Evolutionary conservation across 2,888 invertebrate species (phyloP), one percentile per base, ranked within the genome.

Genomic region (Noctuana brunneofusca): DNA sequence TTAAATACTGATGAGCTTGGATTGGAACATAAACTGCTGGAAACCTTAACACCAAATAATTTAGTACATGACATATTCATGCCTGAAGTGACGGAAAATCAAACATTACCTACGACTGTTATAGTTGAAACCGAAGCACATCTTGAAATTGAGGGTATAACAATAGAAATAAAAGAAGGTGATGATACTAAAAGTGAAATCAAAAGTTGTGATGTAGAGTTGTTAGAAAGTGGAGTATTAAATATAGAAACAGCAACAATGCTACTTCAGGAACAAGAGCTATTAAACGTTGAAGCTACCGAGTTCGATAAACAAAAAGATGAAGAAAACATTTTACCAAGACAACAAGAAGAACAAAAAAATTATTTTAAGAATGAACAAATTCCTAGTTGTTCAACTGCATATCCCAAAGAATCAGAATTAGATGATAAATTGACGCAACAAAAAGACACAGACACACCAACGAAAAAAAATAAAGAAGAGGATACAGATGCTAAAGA

Each of bases 1-100:
- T 68, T 64, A 52, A 63, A 67, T 43, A 64, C 56, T 46, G 65
- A 14, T 41, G 41, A 5, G 1, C 35, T n/a, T n/a, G 35, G 5
- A n/a, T n/a, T 35, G 8, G n/a, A n/a, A 35, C 11, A 43, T 18
- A 11, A 9, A 1, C 43, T 16, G 0, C 1, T 43, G 18, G 11
- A 43, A 43, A 43, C 11, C 12, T 43, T 43, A 43, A 18, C 11
- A 18, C 18, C 18, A 43, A 43, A 12, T 11, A 20, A 12, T 43
- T 11, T 18, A 43, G 43, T 1, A 18, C 11, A 18, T 11, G 18
- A 35, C 12, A 3, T 35, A 8, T 38, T 14, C 1, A 41, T 16
- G 14, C 8, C 41, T 41, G 16, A 41, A 41, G n/a, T 41, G 14
- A 8, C 16, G 8, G 35, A 16, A 41, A 41, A 41, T 16, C 8